Evolutionary conservation across 2,797 vertebrate species (phyloP).

Genomic region (Mormyrus hasselquistii): DNA sequence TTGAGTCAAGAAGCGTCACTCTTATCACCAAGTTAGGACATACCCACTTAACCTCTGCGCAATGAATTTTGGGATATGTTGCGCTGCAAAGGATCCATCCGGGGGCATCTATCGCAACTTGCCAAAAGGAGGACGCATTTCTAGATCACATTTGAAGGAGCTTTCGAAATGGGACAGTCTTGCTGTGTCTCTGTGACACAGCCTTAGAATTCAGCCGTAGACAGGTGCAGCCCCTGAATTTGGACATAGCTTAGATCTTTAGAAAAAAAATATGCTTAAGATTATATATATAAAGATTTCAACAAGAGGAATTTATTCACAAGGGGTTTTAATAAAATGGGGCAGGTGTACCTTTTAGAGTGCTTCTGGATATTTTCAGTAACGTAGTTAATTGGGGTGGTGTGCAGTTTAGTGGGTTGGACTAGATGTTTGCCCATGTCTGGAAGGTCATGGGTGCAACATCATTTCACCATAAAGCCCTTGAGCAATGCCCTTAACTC

Average conservation of each 20-base stretch:
- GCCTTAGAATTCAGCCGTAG: neutral
- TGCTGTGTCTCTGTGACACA: neutral
- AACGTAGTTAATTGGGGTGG: neutral
- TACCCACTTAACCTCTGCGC: neutral
- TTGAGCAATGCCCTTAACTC: neutral
- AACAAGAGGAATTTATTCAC: neutral
- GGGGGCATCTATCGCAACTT: neutral
- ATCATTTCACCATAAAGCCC: slow-evolving; percentile 16
- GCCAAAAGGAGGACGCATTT: neutral
- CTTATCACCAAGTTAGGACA: neutral
- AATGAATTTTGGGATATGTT: neutral
- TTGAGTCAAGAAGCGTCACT: neutral
- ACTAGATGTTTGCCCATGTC: slow-evolving; percentile 17
- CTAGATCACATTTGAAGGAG: neutral
- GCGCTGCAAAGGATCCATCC: neutral
- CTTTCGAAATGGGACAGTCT: neutral
- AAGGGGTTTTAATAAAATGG: neutral
- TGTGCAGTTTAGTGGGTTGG: neutral
- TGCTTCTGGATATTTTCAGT: neutral
- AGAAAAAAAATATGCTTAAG: neutral
- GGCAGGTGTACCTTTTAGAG: neutral
- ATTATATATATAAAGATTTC: neutral
- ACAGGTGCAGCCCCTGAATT: neutral
- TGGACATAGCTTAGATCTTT: neutral
- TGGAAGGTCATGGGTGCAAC: slow-evolving; percentile 21